These are phyloP conservation scores for Barnardius zonarius DNA, from an alignment of 2,113 vertebrate species.

Conservation along the genomic window DNA sequence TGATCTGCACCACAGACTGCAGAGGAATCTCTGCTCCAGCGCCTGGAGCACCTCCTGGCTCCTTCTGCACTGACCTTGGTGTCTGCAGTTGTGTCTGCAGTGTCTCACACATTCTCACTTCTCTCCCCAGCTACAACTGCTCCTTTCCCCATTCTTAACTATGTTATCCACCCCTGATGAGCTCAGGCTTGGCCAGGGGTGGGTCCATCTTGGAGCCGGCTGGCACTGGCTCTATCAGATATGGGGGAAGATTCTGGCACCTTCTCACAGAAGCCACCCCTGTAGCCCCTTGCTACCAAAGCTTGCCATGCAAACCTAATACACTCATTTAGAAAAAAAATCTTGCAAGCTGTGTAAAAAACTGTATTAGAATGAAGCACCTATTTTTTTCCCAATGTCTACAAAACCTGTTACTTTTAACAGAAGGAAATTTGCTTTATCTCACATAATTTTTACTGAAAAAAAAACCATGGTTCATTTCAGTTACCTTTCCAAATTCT, in stretches of 20 bases:
- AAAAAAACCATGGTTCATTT: neutral
- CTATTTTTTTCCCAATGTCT: neutral
- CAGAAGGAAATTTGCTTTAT: neutral
- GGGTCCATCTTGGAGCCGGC: neutral
- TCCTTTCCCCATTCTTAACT: neutral
- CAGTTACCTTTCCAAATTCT: neutral
- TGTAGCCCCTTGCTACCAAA: neutral
- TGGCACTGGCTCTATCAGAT: neutral
- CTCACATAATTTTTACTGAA: neutral
- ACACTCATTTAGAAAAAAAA: neutral
- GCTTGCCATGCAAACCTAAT: neutral
- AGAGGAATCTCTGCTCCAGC: neutral
- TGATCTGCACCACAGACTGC: accelerated
- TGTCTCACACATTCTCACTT: neutral
- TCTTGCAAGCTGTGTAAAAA: neutral
- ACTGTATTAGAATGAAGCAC: neutral
- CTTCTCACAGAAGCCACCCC: neutral
- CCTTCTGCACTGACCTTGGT: neutral
- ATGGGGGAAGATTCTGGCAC: neutral
- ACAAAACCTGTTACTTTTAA: neutral
- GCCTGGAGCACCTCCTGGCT: neutral
- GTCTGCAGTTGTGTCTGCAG: neutral
- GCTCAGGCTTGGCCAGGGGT: neutral
- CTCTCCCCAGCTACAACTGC: neutral
- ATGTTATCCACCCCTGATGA: accelerated